Base-by-base conservation (phyloP, 2,888 invertebrate species). In the Andrena dorsata region DNA sequence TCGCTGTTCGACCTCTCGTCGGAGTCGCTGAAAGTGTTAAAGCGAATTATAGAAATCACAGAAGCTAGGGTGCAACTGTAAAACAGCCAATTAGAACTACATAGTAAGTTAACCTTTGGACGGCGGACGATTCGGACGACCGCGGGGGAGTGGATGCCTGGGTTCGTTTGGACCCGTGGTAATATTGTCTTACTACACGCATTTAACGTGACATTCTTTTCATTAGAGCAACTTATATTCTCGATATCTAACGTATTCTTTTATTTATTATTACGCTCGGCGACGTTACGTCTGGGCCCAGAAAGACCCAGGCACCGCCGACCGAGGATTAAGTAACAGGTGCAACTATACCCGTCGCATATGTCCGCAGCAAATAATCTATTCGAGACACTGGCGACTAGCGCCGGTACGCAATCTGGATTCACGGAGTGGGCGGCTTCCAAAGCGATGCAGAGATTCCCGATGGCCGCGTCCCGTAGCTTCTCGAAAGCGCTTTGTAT, bases 341-440 rank as follows among this genome's bases (percentile, higher is more conserved):
- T 4, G 56, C 26, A 23, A 68, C 32, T 35, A 64, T 82, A 97
- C 97, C 97, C 97, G 91, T 97, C 97, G 85, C 97, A 97, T 87
- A 97, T 98, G 92, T 98, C 98, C 0, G 98, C 98, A 3, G 98
- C 98, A 92, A 99, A 99, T 83, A 99, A 95, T 78, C 99, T 95
- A 92, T 99, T 99, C 8, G 99, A 99, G 0, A 99, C 97, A 49
- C 98, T 98, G 0, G 99, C 99, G 1, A 99, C 97, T 66, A 99
- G 95, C 0, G 99, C 99, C 23, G 98, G 97, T 0, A 99, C 98
- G 94, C 98, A 99, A 92, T 97, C 98, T 6, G 97, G 97, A 94
- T 99, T 99, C 41, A 97, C 96, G 0, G 96, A 96, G 83, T 99
- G 96, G 0, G 98, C 98, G 0, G 99, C 97, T 92, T 98, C 97